Evolutionary conservation across 2,888 invertebrate species (phyloP).

Genomic region (Ceraclea dissimilis): DNA sequence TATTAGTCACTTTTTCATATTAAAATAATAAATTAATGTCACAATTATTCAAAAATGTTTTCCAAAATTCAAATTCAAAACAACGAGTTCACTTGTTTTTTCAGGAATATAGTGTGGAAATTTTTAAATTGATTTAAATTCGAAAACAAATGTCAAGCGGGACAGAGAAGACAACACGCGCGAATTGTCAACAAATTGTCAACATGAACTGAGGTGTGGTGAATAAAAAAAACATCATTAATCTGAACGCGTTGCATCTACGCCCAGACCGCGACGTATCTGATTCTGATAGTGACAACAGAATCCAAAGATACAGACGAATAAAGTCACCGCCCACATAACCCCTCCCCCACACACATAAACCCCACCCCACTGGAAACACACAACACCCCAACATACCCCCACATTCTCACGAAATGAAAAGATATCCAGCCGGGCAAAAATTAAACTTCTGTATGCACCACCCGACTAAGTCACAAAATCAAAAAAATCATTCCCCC

Average conservation of each 20-base stretch:
- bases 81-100: too few relatives aligned
- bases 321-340: slow-evolving; percentile 27
- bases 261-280: neutral
- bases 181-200: neutral
- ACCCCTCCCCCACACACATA: slow-evolving; percentile 28
- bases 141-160: too few relatives aligned
- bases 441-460: slow-evolving; percentile 13
- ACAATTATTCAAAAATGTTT: too few relatives aligned
- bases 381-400: slow-evolving; percentile 28
- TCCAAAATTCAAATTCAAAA: too few relatives aligned
- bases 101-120: too few relatives aligned
- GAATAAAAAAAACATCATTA: neutral
- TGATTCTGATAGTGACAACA: neutral
- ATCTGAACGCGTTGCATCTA: neutral
- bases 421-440: slow-evolving; percentile 23
- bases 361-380: slow-evolving; percentile 31
- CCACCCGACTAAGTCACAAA: neutral
- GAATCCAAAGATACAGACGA: neutral
- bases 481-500: neutral
- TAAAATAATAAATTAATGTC: too few relatives aligned
- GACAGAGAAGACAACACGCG: neutral
- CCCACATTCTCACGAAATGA: slow-evolving; percentile 20
- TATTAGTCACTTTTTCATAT: too few relatives aligned
- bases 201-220: neutral
- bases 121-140: too few relatives aligned